A percentile compares a stretch with the other conserved stretches of the same genome.
phyloP scores from a whole-genome alignment of 2,888 invertebrate genomes.

The Pollenia labialis region DNA sequence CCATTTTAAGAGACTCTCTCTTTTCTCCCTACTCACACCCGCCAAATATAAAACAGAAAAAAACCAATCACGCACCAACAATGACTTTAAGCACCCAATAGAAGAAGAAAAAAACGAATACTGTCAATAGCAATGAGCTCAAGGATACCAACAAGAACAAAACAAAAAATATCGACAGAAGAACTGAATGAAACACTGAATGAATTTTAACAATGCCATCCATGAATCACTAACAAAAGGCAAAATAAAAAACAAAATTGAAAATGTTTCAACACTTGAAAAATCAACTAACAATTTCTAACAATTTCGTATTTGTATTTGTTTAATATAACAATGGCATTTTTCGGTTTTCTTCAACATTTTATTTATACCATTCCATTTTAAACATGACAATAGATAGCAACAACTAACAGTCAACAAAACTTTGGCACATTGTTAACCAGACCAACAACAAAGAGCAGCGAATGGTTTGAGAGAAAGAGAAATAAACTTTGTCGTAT shows the following conservation, averaged over 20 bases:
- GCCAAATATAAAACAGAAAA: not conserved
- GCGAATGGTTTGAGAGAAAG: not conserved
- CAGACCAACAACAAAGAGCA: not conserved
- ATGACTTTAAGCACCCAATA: slow-evolving; percentile 30
- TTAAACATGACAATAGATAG: slow-evolving; percentile 25
- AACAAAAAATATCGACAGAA: not conserved
- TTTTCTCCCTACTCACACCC: not conserved
- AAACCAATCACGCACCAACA: slow-evolving; percentile 40
- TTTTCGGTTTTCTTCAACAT: slow-evolving; percentile 20
- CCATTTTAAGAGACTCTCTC: not conserved
- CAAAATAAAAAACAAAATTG: slow-evolving; percentile 10
- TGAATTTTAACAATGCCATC: slow-evolving; percentile 48
- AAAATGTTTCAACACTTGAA: slow-evolving; percentile 46
- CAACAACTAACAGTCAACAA: slow-evolving; percentile 2
- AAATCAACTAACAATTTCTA: slow-evolving; percentile 43
- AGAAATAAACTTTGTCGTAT: not conserved
- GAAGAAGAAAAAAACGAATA: slow-evolving; percentile 14
- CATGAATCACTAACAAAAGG: slow-evolving; percentile 53
- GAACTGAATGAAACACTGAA: slow-evolving; percentile 43
- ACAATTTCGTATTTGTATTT: slow-evolving; percentile 14
- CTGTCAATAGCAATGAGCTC: slow-evolving; percentile 61
- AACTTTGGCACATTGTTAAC: slow-evolving; percentile 50
- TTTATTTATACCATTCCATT: slow-evolving; percentile 2
- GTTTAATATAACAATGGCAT: slow-evolving; percentile 36
- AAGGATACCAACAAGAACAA: slow-evolving; percentile 46